phyloP scores from a whole-genome alignment of 2,797 vertebrate species.

The Serranus cabrilla region DNA sequence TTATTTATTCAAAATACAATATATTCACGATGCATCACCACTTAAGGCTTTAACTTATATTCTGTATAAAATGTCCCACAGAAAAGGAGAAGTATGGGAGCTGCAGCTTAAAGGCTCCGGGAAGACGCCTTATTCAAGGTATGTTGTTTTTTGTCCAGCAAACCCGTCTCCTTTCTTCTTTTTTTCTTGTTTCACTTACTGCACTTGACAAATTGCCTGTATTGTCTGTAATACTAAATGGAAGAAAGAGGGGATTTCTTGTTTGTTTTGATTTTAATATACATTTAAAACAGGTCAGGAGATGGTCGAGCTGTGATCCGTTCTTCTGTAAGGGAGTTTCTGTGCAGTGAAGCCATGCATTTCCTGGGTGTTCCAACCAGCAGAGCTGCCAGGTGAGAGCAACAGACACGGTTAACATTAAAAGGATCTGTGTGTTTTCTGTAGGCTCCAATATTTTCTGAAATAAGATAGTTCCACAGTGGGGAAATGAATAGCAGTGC shows the following conservation, averaged over 20 bases:
- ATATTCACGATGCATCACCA: not conserved
- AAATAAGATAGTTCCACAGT: too few species aligned
- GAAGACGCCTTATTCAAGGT: slow-evolving; percentile 90
- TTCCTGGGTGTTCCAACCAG: slow-evolving; percentile 88
- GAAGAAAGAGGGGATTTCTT: not conserved
- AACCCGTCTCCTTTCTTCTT: not conserved
- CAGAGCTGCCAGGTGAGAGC: slow-evolving; percentile 87
- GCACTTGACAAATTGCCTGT: not conserved
- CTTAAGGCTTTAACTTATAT: not conserved
- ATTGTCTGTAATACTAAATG: not conserved
- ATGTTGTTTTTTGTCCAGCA: not conserved
- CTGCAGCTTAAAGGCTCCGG: slow-evolving; percentile 91
- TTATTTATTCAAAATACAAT: not conserved
- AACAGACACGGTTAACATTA: not conserved
- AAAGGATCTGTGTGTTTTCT: not conserved
- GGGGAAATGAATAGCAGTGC: too few species aligned
- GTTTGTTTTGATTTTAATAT: not conserved
- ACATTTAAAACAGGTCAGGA: slow-evolving; percentile 77
- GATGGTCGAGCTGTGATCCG: slow-evolving; percentile 89
- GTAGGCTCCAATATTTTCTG: not conserved
- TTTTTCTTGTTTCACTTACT: not conserved
- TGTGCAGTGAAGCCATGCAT: slow-evolving; percentile 90
- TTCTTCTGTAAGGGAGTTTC: slow-evolving; percentile 89
- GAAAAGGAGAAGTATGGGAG: slow-evolving; percentile 88
- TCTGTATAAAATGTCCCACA: slow-evolving; percentile 45